Conservation (phyloP, 2,888 invertebrate genomes). For the Pyralis farinalis region DNA sequence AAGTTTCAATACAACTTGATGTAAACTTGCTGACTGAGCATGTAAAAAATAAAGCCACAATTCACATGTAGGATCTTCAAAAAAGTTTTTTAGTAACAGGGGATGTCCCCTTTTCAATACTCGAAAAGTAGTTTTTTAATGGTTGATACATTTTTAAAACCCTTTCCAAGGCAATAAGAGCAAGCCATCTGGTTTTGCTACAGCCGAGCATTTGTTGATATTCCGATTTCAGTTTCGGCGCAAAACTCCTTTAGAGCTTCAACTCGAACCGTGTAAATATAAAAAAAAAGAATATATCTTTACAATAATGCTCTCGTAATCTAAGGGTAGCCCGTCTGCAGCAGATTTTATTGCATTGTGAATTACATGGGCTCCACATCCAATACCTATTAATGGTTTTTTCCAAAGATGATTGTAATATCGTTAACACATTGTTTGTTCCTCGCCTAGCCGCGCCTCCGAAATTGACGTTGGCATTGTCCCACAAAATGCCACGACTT, state of each 20-base stretch:
- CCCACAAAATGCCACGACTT: constrained; percentile 29
- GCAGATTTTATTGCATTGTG: constrained; percentile 24
- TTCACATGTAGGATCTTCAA: constrained; percentile 29
- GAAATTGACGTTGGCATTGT: constrained; percentile 26
- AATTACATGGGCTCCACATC: constrained; percentile 27
- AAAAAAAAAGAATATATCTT: constrained; percentile 25
- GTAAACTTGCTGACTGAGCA: constrained; percentile 23
- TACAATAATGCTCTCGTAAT: constrained; percentile 24
- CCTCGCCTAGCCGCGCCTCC: constrained; percentile 21
- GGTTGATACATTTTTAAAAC: constrained; percentile 32
- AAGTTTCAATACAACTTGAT: constrained; percentile 25
- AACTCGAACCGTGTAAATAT: constrained; percentile 24
- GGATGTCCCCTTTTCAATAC: constrained; percentile 35
- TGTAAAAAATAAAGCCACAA: constrained; percentile 29
- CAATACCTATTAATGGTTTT: constrained; percentile 21
- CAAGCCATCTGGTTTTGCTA: constrained; percentile 25
- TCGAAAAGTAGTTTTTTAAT: constrained; percentile 34
- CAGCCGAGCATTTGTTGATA: constrained; percentile 27
- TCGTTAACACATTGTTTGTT: constrained; percentile 21
- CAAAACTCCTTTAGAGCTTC: constrained; percentile 26
- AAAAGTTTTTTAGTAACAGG: constrained; percentile 26
- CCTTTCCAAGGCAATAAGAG: constrained; percentile 16
- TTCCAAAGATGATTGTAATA: constrained; percentile 19
- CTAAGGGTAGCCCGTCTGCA: constrained; percentile 24
- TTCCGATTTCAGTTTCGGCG: constrained; percentile 20